Evolutionary conservation across 1,140 invertebrate species (phyloP).

Genomic region (Macrobrachium nipponense): DNA sequence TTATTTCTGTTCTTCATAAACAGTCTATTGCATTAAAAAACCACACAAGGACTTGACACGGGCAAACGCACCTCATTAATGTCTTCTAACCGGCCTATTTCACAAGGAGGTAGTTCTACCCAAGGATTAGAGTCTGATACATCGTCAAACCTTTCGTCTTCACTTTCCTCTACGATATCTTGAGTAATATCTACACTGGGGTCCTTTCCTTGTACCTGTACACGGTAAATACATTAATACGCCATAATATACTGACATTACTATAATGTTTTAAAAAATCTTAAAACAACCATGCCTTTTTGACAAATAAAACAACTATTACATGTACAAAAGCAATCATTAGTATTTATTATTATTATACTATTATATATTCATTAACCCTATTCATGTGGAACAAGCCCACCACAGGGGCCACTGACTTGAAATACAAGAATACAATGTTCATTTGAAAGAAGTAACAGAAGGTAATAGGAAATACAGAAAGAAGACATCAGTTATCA

Average conservation of each 20-base stretch:
- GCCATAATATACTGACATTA: too few relatives aligned
- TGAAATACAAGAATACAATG: too few relatives aligned
- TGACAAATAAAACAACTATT: neutral
- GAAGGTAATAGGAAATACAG: too few relatives aligned
- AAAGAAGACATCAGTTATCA: too few relatives aligned
- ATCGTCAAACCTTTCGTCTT: conserved; percentile 97
- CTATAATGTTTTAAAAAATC: neutral
- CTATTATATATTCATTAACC: too few relatives aligned
- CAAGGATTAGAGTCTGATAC: conserved; percentile 91
- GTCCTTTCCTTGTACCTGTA: conserved; percentile 95
- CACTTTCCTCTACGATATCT: conserved; percentile 96
- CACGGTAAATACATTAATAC: neutral
- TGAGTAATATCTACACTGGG: conserved; percentile 97
- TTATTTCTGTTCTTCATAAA: too few relatives aligned
- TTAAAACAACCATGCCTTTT: neutral
- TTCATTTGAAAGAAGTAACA: too few relatives aligned
- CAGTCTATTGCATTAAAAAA: too few relatives aligned
- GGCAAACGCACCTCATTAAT: conserved; percentile 81
- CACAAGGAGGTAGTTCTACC: conserved; percentile 94
- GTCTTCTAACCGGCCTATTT: conserved; percentile 91
- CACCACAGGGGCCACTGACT: too few relatives aligned
- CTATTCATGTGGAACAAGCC: too few relatives aligned
- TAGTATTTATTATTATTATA: too few relatives aligned
- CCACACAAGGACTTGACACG: neutral
- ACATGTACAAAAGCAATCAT: too few relatives aligned